phyloP scores from a whole-genome alignment of 2,797 vertebrate species.

The Momotus momota region DNA sequence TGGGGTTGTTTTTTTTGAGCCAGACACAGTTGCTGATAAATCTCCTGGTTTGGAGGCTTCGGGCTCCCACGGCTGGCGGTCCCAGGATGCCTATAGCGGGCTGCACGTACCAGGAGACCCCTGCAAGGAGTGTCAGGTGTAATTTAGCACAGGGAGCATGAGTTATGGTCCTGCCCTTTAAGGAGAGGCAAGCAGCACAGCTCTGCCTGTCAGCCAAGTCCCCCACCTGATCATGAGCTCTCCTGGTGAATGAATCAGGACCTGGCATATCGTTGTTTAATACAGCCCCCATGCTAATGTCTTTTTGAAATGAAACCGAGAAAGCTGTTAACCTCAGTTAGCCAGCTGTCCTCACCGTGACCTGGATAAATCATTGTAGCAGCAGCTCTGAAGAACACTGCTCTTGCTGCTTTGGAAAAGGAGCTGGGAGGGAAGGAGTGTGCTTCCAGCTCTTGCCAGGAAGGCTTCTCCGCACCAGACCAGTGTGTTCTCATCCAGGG shows the following conservation, averaged over 20 bases:
- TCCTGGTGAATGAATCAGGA: conserved; percentile 76
- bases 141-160: conserved; percentile 66
- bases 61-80: background rate
- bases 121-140: conserved; percentile 53
- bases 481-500: background rate
- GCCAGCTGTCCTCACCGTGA: conserved; percentile 73
- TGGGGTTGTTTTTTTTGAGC: background rate
- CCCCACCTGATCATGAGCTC: conserved; percentile 63
- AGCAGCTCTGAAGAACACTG: background rate
- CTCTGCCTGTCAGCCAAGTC: conserved; percentile 71
- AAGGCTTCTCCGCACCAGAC: background rate
- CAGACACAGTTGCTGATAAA: background rate
- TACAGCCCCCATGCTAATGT: conserved; percentile 76
- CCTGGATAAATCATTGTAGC: conserved; percentile 78
- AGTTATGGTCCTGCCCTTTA: conserved; percentile 75
- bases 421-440: background rate
- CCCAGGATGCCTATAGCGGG: conserved; percentile 22
- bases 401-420: conserved; percentile 1
- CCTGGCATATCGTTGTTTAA: conserved; percentile 75
- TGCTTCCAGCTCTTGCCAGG: background rate
- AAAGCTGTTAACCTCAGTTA: conserved; percentile 82
- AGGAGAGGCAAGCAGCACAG: conserved; percentile 66
- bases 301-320: conserved; percentile 79
- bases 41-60: background rate
- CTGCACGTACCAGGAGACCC: conserved; percentile 32